Percentiles rank a stretch among this genome's conserved stretches.
phyloP scores from a whole-genome alignment of 64 coral and sea anemone species.

The Actinia equina region DNA sequence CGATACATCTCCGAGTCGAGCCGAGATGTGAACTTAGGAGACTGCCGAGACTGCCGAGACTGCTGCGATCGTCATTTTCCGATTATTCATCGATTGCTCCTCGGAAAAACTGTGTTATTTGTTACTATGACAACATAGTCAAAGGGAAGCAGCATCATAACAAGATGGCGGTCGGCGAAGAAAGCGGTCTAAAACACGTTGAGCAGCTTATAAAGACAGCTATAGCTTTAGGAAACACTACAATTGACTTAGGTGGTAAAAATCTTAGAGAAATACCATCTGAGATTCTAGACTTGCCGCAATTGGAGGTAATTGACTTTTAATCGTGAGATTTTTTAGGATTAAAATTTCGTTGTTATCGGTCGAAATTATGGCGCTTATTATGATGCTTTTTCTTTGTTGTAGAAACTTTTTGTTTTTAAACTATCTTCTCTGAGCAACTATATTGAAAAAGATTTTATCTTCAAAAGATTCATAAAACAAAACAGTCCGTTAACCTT shows the following conservation, averaged over 20 bases:
- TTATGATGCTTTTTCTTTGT: background rate
- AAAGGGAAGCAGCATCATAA: background rate
- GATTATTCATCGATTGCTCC: background rate
- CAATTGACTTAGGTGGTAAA: conserved; percentile 86
- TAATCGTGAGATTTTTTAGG: background rate
- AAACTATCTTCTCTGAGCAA: background rate
- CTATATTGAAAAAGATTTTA: background rate
- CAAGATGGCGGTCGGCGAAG: conserved; percentile 89
- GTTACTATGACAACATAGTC: background rate
- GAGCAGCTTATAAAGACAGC: conserved; percentile 92
- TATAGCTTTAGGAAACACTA: conserved; percentile 72
- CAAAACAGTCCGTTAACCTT: background rate
- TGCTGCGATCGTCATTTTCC: background rate
- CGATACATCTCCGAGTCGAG: background rate
- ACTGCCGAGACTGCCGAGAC: too few species aligned
- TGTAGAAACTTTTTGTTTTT: background rate
- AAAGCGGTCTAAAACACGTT: conserved; percentile 29
- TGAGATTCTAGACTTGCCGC: conserved; percentile 75
- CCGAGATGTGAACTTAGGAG: background rate
- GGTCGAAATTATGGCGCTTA: too few species aligned
- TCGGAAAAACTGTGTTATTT: conserved; percentile 1
- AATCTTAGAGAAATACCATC: conserved; percentile 67
- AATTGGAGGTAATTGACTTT: conserved; percentile 72
- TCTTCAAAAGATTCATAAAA: background rate
- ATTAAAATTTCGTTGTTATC: background rate